phyloP scores from a whole-genome alignment of 2,797 vertebrate genomes.

The Enteromius viviparus region DNA sequence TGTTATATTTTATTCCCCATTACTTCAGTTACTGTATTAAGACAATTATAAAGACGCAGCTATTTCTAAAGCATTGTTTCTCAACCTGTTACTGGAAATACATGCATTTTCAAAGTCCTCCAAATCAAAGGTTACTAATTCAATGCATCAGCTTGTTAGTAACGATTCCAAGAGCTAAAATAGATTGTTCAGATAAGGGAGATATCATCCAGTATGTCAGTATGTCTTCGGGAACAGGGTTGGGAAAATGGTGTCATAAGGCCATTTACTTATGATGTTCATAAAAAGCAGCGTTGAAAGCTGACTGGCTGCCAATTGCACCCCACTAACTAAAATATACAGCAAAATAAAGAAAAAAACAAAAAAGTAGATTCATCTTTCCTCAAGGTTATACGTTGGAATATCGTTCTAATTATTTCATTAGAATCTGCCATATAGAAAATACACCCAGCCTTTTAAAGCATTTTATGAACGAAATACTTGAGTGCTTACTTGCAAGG shows the following conservation, averaged over 20 bases:
- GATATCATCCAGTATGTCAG: background rate
- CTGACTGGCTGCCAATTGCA: background rate
- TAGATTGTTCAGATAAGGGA: background rate
- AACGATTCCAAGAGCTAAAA: background rate
- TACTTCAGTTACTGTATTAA: background rate
- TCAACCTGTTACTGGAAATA: background rate
- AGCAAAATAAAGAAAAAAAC: background rate
- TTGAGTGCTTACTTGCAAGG: background rate
- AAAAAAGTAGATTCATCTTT: constrained; percentile 1
- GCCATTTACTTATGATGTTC: background rate
- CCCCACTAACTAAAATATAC: background rate
- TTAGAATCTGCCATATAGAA: background rate
- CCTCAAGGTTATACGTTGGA: background rate
- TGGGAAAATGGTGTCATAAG: background rate
- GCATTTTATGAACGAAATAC: background rate
- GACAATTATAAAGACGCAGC: background rate
- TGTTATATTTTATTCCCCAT: background rate
- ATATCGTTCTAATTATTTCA: background rate
- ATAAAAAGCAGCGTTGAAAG: background rate
- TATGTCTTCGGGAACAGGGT: background rate
- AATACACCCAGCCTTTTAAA: background rate
- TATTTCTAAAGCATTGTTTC: background rate
- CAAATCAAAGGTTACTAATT: background rate
- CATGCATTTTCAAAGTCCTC: background rate
- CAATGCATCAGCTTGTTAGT: background rate